Percentiles rank a stretch among this genome's conserved stretches.
These are phyloP conservation scores for Drosophila tristis DNA, from an alignment of 1,140 invertebrate species.

Conservation along the genomic window DNA sequence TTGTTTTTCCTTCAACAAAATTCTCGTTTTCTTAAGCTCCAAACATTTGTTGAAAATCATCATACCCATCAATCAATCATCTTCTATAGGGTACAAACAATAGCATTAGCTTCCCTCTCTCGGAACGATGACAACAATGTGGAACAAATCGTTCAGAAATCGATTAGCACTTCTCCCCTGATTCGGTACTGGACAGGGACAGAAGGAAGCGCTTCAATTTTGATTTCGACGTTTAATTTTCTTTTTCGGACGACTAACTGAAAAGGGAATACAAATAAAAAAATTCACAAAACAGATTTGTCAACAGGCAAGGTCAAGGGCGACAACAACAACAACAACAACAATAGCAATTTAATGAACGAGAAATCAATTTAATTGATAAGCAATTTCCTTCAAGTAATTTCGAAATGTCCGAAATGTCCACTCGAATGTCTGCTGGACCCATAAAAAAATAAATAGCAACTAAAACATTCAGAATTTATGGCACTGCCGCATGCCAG, in stretches of 20 bases:
- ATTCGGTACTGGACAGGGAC: background rate
- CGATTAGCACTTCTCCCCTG: conserved; percentile 57
- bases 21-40: too few relatives aligned
- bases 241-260: conserved; percentile 42
- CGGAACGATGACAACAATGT: conserved; percentile 32
- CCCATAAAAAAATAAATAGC: conserved; percentile 41
- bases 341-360: conserved; percentile 3
- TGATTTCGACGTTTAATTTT: conserved; percentile 52
- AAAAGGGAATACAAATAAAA: conserved; percentile 4
- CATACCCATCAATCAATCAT: background rate
- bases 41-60: background rate
- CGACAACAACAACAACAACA: too few relatives aligned
- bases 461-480: conserved; percentile 30
- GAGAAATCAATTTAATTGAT: conserved; percentile 57
- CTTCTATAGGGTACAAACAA: conserved; percentile 4
- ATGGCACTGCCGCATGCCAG: conserved; percentile 48
- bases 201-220: conserved; percentile 28
- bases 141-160: conserved; percentile 58
- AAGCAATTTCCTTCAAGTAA: conserved; percentile 37
- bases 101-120: conserved; percentile 18
- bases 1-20: too few relatives aligned
- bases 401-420: conserved; percentile 21
- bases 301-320: conserved; percentile 43
- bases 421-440: conserved; percentile 37
- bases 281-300: conserved; percentile 49